Evolutionary conservation across 2,888 invertebrate genomes (phyloP), one percentile per base, ranked within the genome.

Genomic region (Dexiosoma caninum): DNA sequence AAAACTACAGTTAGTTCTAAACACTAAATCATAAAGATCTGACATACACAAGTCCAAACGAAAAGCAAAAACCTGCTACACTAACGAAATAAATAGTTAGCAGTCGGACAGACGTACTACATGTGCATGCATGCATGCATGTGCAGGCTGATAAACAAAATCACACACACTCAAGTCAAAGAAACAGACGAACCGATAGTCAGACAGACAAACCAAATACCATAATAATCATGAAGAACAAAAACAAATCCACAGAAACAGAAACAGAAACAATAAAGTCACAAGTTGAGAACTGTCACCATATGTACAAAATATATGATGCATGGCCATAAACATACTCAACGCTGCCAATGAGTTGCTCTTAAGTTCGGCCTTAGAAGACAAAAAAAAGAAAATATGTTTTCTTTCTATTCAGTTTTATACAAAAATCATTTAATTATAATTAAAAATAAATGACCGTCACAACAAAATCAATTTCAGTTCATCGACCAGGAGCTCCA

Each of bases 1-100:
- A 84, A 83, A 87, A 87, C 67, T 77, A 81, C 81, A 81, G 81
- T 81, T 81, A 88, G 88, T 87, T 88, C 86, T 87, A 87, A 84
- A 85, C 85, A 87, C 87, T 88, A 88, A 88, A 88, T 88, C 88
- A 88, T 88, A 88, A 86, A 77, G 64, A 69, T 55, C 67, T 74
- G 72, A 72, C 77, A 69, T 53, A 60, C 57, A 66, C 27, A 30
- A 66, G 83, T 80, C 51, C 12, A 37, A 37, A 12, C 12, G 21
- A 69, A 62, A 81, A 77, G 32, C 37, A 74, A 62, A 75, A 78
- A 78, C 71, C 81, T 69, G 71, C 77, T 78, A 69, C 46, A 70
- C 57, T 70, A 60, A 59, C 12, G 40, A 72, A 72, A 62, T 14
- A 66, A 77, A 78, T 57, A 75, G 66, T 16, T 42, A 67, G 53